Evolutionary conservation across 2,888 invertebrate genomes (phyloP).

Genomic region (Cheilosia vernalis): DNA sequence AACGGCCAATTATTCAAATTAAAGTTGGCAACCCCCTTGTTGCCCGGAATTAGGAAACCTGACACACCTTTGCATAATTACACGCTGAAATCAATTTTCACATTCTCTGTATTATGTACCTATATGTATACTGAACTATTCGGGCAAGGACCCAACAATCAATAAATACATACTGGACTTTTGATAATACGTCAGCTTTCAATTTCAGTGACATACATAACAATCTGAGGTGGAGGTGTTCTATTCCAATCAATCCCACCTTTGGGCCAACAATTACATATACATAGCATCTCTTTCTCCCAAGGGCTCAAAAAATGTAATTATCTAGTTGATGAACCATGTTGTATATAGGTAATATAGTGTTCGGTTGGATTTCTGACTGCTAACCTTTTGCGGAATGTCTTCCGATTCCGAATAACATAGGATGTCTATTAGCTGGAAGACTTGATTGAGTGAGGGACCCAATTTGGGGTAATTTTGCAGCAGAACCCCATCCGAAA

Average conservation of each 20-base stretch:
- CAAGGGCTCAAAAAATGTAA: constrained; percentile 37
- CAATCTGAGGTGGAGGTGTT: neutral
- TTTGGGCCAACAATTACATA: neutral
- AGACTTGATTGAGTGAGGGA: constrained; percentile 62
- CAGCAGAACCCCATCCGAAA: neutral
- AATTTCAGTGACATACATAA: neutral
- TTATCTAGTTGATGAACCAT: constrained; percentile 56
- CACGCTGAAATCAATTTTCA: constrained; percentile 42
- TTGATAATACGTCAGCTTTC: constrained; percentile 11
- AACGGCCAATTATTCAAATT: too few species aligned
- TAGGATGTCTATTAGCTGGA: constrained; percentile 52
- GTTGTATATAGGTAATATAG: neutral
- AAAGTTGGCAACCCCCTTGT: neutral
- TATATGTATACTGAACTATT: constrained; percentile 8
- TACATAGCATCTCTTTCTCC: neutral
- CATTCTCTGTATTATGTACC: constrained; percentile 7
- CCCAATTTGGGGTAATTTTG: constrained; percentile 65
- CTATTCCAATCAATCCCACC: neutral
- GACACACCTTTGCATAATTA: neutral
- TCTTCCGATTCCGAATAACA: constrained; percentile 13
- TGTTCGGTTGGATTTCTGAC: constrained; percentile 6
- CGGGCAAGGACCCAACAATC: constrained; percentile 35
- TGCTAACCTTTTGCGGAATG: constrained; percentile 42
- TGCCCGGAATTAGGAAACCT: neutral
- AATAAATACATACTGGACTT: constrained; percentile 3